Base-by-base conservation (phyloP, 2,113 vertebrate species). In the Campylomormyrus tamandua region DNA sequence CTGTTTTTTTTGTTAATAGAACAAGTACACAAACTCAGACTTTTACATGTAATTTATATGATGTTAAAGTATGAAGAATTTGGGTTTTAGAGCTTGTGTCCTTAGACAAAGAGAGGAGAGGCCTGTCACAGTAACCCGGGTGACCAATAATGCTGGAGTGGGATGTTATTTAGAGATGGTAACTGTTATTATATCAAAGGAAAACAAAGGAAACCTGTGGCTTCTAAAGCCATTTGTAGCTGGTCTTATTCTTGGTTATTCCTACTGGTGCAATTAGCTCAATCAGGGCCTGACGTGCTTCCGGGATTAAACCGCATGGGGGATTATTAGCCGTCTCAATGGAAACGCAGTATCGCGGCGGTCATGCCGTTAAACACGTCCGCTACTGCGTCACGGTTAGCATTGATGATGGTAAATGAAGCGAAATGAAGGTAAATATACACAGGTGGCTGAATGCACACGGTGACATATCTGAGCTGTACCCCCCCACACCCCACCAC, bases 401-500 rank as follows among this genome's bases (percentile, higher is more conserved):
- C 62, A 66, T 11, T 80, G 35, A 80, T 2, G 35, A 80, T 19
- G 35, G 4, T 19, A 39, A 80, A 80, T 80, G 74, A 42, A 35
- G 35, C 35, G 3, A 80, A 80, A 80, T 80, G 3, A 80, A 80
- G 74, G 74, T 84, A 84, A 84, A 84, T 21, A 84, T 84, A 5
- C 42, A 46, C 21, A 48, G 21, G 45, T 48, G 2, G 35, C 15
- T 80, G 35, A 80, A 84, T 6, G 27, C 2, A 42, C 84, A 87
- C n/a, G 77, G 83, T 84, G 83, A 48, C 83, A 84, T 84, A 84
- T 84, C 83, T 84, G 21, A 84, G 45, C 15, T 66, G 62, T 3
- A 80, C 5, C 17, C 35, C 35, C 9, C 58, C n/a, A 6, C 2
- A 0, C 45, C 46, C 9, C 3, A 53, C 52, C 52, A 19, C 52